Evolutionary conservation across 2,888 invertebrate species (phyloP), one percentile per base, ranked within the genome.

Genomic region (Coecobrya sp.): DNA sequence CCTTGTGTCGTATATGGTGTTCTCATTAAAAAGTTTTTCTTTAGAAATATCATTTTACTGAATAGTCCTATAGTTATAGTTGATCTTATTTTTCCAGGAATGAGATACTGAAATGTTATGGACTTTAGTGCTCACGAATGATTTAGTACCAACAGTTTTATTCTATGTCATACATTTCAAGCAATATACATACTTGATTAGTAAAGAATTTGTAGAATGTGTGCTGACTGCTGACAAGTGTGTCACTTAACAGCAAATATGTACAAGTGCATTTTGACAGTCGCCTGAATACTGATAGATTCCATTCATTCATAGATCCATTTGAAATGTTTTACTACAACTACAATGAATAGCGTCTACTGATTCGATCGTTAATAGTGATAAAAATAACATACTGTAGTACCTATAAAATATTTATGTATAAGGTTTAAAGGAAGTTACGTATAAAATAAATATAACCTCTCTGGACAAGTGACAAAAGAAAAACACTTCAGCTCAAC

Each of bases 401-500:
- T n/a, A n/a, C 62, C 62, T 11, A 49, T n/a, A 25, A 10, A 65
- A 22, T 22, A 25, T 25, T 25, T 65, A 10, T 25, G 0, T 59
- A 59, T 52, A 59, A 16, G 10, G 59, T 19, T n/a, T 59, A 4
- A 36, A 19, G 16, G 59, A 5, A 3, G 13, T n/a, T 65, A 65
- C 65, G 8, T 65, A 11, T 11, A 19, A 25, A 22, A 16, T 52
- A 16, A 7, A 52, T 59, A 5, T 52, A 52, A 8, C 10, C 25
- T 76, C 52, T 55, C 52, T 85, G 68, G 65, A 68, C 16, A 68
- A 85, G 65, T 68, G 68, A 85, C 85, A 85, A 85, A 85, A 65
- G 85, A 68, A 85, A 85, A 68, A 25, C 42, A 65, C 59, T 68
- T 85, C 27, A 82, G 30, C 19, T 76, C 68, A 76, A 13, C 59